Percentiles rank a stretch among this genome's conserved stretches.
These are phyloP conservation scores for Diadema setosum DNA, from an alignment of 35 echinoderm and acorn worm species.

Conservation along the genomic window DNA sequence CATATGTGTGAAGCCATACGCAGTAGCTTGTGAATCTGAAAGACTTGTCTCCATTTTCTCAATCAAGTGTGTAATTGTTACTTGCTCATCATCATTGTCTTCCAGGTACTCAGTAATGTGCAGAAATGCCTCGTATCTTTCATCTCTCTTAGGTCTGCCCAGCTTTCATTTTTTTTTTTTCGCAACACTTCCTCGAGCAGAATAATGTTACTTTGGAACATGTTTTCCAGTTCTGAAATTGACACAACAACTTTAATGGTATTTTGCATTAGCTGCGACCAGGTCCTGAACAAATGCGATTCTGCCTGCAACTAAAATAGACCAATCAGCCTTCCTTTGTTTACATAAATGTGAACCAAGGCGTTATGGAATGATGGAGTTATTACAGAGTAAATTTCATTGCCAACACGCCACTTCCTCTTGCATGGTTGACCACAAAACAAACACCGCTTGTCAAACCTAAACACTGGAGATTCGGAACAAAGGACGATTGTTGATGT, in stretches of 20 bases:
- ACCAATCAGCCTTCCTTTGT: background rate
- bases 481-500: background rate
- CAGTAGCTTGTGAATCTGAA: background rate
- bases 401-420: background rate
- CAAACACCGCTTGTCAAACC: background rate
- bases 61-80: slow-evolving; percentile 45
- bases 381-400: background rate
- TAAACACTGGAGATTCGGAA: background rate
- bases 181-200: background rate
- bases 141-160: background rate
- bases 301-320: background rate
- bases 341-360: background rate
- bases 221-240: background rate
- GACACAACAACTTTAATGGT: slow-evolving; percentile 24
- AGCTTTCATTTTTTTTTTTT: background rate
- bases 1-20: slow-evolving; percentile 39
- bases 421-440: background rate
- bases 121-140: background rate
- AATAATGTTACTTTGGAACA: background rate
- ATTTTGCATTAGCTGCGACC: slow-evolving; percentile 35
- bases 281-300: background rate
- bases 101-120: background rate
- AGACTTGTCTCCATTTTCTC: slow-evolving; percentile 14
- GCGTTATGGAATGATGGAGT: background rate
- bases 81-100: slow-evolving; percentile 68